phyloP scores from a whole-genome alignment of 2,797 vertebrate species.

The Catamblyrhynchus diadema region DNA sequence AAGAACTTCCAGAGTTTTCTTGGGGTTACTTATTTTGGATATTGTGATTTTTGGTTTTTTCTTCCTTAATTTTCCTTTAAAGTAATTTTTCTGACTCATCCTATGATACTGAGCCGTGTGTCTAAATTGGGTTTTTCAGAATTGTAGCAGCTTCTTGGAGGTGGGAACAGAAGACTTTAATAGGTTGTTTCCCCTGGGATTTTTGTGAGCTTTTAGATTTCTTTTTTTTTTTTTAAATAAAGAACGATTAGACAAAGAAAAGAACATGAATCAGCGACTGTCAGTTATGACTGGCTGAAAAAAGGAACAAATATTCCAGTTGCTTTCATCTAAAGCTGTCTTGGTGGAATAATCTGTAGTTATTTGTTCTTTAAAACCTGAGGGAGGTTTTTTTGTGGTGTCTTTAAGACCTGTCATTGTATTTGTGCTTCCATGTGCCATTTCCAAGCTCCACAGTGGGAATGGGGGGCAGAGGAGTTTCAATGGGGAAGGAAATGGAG shows the following conservation, averaged over 20 bases:
- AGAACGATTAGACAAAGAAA: background rate
- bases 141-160: background rate
- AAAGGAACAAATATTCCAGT: background rate
- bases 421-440: background rate
- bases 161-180: background rate
- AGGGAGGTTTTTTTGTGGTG: background rate
- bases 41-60: background rate
- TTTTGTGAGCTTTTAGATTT: background rate
- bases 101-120: background rate
- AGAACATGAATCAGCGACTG: background rate
- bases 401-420: background rate
- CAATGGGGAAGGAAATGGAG: background rate
- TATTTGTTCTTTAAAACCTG: background rate
- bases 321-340: background rate
- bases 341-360: background rate
- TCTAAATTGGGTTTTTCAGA: background rate
- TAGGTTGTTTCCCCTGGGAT: background rate
- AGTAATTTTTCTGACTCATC: background rate
- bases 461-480: background rate
- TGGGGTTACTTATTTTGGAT: background rate
- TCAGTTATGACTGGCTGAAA: background rate
- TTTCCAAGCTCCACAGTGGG: background rate
- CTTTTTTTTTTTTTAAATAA: background rate
- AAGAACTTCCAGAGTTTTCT: background rate
- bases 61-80: background rate